Evolutionary conservation across 2,113 vertebrate genomes (phyloP).

Genomic region (Callipepla squamata): DNA sequence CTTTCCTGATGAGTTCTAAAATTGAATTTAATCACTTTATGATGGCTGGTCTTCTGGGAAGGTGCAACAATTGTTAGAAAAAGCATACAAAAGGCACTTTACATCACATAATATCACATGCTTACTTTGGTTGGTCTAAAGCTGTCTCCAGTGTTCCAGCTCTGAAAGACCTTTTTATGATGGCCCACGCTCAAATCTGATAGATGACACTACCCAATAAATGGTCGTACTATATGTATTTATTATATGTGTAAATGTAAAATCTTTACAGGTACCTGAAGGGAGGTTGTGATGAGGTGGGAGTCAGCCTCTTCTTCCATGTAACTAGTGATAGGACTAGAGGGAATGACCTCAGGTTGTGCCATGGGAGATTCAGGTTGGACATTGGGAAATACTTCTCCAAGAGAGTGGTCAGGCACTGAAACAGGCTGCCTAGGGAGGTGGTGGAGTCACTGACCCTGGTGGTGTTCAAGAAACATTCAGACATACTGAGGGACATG

Average conservation of each 20-base stretch:
- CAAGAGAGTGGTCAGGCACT: too few relatives aligned
- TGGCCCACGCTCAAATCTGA: background rate
- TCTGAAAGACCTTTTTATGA: background rate
- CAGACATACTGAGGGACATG: too few relatives aligned
- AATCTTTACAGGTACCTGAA: too few relatives aligned
- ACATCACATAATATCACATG: background rate
- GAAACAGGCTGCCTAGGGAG: too few relatives aligned
- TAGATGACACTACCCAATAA: background rate
- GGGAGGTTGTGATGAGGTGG: too few relatives aligned
- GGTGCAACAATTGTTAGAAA: background rate
- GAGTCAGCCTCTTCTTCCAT: too few relatives aligned
- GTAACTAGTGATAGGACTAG: too few relatives aligned
- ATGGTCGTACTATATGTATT: background rate
- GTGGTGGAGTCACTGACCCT: too few relatives aligned
- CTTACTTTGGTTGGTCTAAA: background rate
- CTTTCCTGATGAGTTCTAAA: background rate
- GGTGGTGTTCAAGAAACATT: too few relatives aligned
- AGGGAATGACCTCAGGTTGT: too few relatives aligned
- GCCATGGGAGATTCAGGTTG: too few relatives aligned
- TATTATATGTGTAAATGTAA: background rate
- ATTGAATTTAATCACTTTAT: background rate
- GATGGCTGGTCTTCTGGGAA: background rate
- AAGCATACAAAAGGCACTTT: background rate
- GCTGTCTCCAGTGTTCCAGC: background rate
- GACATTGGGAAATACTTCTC: too few relatives aligned